Conservation (phyloP, 2,797 vertebrate species). For the Lithobates sylvaticus region DNA sequence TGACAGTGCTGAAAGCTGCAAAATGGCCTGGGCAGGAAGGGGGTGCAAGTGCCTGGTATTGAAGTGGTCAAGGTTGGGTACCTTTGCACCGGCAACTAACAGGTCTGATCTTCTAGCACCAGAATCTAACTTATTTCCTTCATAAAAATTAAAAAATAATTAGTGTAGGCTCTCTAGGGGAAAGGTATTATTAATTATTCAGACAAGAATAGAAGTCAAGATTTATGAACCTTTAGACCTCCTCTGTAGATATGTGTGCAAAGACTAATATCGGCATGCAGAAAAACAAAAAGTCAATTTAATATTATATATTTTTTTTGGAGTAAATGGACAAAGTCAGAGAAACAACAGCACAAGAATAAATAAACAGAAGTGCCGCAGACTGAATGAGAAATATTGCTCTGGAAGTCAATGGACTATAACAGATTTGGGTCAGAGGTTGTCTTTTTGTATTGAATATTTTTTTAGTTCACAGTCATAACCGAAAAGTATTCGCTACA, state of each 20-base stretch:
- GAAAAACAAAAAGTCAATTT: background rate
- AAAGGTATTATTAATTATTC: too few relatives aligned
- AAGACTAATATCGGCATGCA: background rate
- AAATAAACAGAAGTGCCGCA: background rate
- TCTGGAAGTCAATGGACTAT: background rate
- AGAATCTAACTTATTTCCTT: too few relatives aligned
- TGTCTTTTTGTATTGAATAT: constrained; percentile 25
- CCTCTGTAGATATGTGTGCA: background rate
- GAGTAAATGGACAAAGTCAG: constrained; percentile 27
- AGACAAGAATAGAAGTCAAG: too few relatives aligned
- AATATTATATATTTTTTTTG: background rate
- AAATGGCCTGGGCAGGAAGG: too few relatives aligned
- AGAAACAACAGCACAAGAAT: constrained; percentile 14
- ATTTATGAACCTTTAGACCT: too few relatives aligned
- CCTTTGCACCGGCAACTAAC: too few relatives aligned
- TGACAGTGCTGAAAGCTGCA: too few relatives aligned
- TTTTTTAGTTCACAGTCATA: background rate
- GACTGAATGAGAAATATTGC: background rate
- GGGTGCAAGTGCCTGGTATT: too few relatives aligned
- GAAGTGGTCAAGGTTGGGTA: too few relatives aligned
- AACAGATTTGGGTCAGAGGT: constrained; percentile 17
- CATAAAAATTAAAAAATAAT: too few relatives aligned
- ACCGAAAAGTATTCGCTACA: constrained; percentile 1
- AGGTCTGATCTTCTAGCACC: too few relatives aligned
- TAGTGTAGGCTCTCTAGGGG: too few relatives aligned